Evolutionary conservation across 92 coral and sea anemone species (phyloP), one percentile per base, ranked within the genome.

Genomic region (Blastomussa wellsi): DNA sequence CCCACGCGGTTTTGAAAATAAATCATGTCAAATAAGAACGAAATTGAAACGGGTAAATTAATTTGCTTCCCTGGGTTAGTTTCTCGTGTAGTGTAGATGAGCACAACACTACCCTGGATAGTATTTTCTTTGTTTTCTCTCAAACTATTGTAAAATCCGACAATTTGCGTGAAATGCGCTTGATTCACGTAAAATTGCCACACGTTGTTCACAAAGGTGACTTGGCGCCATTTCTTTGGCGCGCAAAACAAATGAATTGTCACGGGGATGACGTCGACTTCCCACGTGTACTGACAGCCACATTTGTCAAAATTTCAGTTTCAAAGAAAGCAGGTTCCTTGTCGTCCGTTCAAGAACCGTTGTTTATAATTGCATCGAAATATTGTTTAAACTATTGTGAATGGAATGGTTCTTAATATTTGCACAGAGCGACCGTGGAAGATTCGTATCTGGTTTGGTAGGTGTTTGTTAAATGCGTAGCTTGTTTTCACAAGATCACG

Each of bases 151-250:
- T 74, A 28, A 11, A 41, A 10, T 7, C 31, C n/a, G 32, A 24
- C 31, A 24, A 28, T 26, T 62, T 62, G 14, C 28, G 57, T 28
- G 68, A 62, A 62, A 26, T 9, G 7, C 33, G 9, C 15, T 28
- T 26, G 16, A 62, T 28, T 62, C 35, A 17, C 16, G 33, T 16
- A 62, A 62, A 26, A 13, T 48, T 7, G 75, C 75, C 75, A 35
- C 41, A 42, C 44, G 6, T 0, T 5, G 1, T 17, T n/a, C n/a
- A n/a, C n/a, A n/a, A 13, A 33, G 6, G 74, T 70, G 49, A 70
- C 6, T 35, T 70, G 75, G 75, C 31, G 44, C 75, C 48, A 70
- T 37, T 70, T 70, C 44, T 36, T 70, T 70, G 75, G 75, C 75
- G 75, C 44, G 75, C n/a, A 37, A 70, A 70, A 35, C 44, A 33